Evolutionary conservation across 2,888 invertebrate genomes (phyloP), one percentile per base, ranked within the genome.

Genomic region (Bembecia ichneumoniformis): DNA sequence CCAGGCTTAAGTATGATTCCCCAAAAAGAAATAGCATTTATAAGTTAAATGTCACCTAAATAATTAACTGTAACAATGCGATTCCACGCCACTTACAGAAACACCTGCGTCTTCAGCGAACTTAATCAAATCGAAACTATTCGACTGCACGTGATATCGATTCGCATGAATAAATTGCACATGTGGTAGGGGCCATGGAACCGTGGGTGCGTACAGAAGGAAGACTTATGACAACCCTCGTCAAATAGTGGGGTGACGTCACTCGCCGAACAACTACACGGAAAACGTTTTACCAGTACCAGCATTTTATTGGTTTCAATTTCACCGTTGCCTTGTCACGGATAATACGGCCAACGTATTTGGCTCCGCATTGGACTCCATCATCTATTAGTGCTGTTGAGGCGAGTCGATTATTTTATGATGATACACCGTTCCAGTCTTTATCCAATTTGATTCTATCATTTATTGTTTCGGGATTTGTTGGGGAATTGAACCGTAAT

Each of bases 201-300:
- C 52, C 55, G 54, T 56, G 55, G 54, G 40, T 35, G 55, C 58
- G 55, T 46, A 49, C n/a, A 28, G 63, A 66, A 70, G 69, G 82
- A 83, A 83, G 83, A 79, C 83, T 82, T 84, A 86, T 86, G 86
- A 86, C 80, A 77, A 84, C 83, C 84, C 82, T 78, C 73, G 79
- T 84, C 84, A 82, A 68, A 64, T 57, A 59, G 57, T 56, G 56
- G 60, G 63, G 66, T 48, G 51, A 60, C 71, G 72, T 74, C 77
- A 70, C 69, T 63, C 68, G 58, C 58, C 62, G 58, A 57, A 59
- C 52, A 46, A 53, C 54, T 69, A 81, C 81, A 80, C 67, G 74
- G 74, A 77, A 82, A 82, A 74, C 81, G 80, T 84, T 84, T 83
- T 74, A 82, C 72, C 73, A 63, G 63, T 66, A 68, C 64, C 60